A percentile compares a stretch with the other conserved stretches of the same genome.
Conservation (phyloP, 1,140 invertebrate genomes). For the Euglossa dilemma region DNA sequence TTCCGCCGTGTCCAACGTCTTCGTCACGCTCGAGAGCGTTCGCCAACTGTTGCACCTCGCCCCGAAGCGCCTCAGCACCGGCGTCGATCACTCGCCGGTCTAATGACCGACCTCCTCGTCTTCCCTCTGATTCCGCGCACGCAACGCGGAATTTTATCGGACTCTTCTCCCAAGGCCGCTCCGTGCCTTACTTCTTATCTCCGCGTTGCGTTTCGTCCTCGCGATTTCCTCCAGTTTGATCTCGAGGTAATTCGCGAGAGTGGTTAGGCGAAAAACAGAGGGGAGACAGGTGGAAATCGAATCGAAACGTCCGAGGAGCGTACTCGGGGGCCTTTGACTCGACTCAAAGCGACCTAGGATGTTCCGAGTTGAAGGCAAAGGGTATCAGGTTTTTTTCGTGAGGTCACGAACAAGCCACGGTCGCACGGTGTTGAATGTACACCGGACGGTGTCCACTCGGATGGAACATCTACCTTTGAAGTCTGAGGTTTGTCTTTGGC, state of each 20-base stretch:
- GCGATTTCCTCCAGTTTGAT: not conserved
- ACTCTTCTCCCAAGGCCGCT: not conserved
- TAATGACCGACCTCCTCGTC: conserved; percentile 30
- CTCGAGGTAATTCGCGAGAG: too few species aligned
- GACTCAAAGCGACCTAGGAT: conserved; percentile 49
- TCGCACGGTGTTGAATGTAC: conserved; percentile 78
- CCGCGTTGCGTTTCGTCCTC: not conserved
- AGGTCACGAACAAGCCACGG: conserved; percentile 63
- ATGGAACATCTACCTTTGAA: conserved; percentile 69
- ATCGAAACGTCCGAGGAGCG: not conserved
- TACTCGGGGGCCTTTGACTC: conserved; percentile 9
- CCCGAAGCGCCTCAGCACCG: conserved; percentile 12
- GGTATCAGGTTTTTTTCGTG: conserved; percentile 72
- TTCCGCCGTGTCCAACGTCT: conserved; percentile 69
- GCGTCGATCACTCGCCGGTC: conserved; percentile 16
- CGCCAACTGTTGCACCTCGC: conserved; percentile 75
- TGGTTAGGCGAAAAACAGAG: not conserved
- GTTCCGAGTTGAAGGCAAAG: conserved; percentile 73
- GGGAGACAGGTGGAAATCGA: not conserved
- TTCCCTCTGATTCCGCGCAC: not conserved
- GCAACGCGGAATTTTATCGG: conserved; percentile 7
- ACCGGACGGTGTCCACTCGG: conserved; percentile 75
- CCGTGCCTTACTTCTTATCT: not conserved
- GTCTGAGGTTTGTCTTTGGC: conserved; percentile 64
- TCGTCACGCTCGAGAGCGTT: conserved; percentile 68